These are phyloP conservation scores for Telmatherina bonti DNA, from an alignment of 2,797 vertebrate genomes.

Conservation along the genomic window DNA sequence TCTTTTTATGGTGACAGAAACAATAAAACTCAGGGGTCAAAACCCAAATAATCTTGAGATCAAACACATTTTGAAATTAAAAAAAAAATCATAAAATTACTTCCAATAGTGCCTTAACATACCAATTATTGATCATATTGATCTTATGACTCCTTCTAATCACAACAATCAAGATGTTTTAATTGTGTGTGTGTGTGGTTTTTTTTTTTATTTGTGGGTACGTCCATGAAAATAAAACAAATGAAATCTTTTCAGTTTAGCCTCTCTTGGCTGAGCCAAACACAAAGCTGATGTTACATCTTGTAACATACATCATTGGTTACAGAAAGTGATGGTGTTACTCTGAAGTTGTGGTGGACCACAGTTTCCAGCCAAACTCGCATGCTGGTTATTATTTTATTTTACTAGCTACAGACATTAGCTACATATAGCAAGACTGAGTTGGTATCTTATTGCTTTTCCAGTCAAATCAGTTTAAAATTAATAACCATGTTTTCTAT, in stretches of 20 bases:
- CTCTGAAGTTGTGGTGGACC: background rate
- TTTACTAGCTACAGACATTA: background rate
- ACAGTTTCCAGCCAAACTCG: background rate
- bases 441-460: no score
- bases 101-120: no score
- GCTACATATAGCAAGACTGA: background rate
- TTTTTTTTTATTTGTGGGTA: no score
- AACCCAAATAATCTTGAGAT: background rate
- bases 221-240: background rate
- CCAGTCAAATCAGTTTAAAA: background rate
- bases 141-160: background rate
- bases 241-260: no score
- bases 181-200: no score
- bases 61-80: no score
- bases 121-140: no score
- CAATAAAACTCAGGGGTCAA: background rate
- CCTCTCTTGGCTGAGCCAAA: no score
- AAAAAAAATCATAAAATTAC: no score
- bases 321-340: background rate
- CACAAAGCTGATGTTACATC: no score
- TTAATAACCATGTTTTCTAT: no score
- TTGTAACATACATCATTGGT: no score
- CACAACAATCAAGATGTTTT: background rate
- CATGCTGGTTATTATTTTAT: background rate
- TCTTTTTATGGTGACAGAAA: background rate